These are phyloP conservation scores for Bufo bufo DNA, from an alignment of 2,113 vertebrate species.

Conservation along the genomic window DNA sequence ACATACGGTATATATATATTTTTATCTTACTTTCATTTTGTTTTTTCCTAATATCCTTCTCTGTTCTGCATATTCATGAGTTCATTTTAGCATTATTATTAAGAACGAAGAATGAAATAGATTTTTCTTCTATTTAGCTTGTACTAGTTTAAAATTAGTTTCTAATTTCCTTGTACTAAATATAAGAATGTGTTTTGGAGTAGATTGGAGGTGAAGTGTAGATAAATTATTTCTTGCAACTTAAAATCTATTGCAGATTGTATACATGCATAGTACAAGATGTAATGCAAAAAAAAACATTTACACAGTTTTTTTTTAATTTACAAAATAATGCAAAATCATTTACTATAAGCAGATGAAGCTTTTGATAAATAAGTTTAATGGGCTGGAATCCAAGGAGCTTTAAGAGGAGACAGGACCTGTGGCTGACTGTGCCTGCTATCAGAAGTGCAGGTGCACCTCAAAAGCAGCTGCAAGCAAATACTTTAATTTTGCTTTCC, in stretches of 20 bases:
- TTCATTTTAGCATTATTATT: neutral
- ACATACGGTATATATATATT: neutral
- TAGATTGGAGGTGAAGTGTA: neutral
- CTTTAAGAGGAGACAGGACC: no score
- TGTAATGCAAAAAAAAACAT: no score
- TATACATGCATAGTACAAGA: neutral
- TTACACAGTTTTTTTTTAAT: no score
- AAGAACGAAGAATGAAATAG: neutral
- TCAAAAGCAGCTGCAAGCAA: no score
- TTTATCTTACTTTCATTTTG: neutral
- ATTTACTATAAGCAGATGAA: no score
- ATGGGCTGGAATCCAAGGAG: no score
- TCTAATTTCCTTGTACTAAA: neutral
- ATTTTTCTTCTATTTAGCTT: neutral
- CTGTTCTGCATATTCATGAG: neutral
- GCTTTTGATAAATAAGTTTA: no score
- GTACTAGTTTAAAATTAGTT: neutral
- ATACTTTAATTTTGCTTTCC: no score
- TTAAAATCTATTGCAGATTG: neutral
- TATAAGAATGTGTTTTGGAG: neutral
- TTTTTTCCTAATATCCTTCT: neutral
- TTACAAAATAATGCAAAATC: no score
- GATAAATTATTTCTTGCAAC: neutral
- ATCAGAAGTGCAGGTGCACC: no score
- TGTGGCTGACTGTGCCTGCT: no score